Conservation (phyloP, 2,888 invertebrate genomes). For the Antheraea assamensis region DNA sequence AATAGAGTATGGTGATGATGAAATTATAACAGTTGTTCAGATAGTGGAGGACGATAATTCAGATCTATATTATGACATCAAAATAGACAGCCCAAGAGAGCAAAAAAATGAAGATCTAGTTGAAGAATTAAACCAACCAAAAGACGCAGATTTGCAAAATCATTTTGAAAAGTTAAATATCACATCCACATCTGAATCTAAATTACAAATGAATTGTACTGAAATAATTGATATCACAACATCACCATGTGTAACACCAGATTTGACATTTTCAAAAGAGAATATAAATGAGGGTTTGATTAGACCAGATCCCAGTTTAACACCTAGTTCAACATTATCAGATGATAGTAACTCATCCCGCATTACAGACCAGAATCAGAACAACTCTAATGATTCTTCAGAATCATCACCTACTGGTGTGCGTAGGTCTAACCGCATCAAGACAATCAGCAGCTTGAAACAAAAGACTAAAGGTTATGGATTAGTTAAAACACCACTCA, state of each 20-base stretch:
- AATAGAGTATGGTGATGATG: slow-evolving; percentile 68
- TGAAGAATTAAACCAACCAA: slow-evolving; percentile 40
- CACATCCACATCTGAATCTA: slow-evolving; percentile 40
- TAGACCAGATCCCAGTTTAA: slow-evolving; percentile 73
- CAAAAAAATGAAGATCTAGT: slow-evolving; percentile 29
- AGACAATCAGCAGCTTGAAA: slow-evolving; percentile 87
- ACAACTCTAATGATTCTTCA: slow-evolving; percentile 71
- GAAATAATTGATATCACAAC: slow-evolving; percentile 49
- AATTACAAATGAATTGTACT: slow-evolving; percentile 55
- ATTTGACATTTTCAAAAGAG: slow-evolving; percentile 54
- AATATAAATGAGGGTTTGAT: slow-evolving; percentile 45
- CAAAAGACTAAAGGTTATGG: slow-evolving; percentile 86
- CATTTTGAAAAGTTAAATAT: slow-evolving; percentile 71
- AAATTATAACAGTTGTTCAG: slow-evolving; percentile 77
- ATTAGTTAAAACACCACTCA: slow-evolving; percentile 81
- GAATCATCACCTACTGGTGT: slow-evolving; percentile 82
- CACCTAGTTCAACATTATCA: slow-evolving; percentile 72
- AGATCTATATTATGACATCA: slow-evolving; percentile 68
- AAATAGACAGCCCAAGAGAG: slow-evolving; percentile 64
- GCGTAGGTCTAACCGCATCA: slow-evolving; percentile 88
- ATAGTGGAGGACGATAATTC: slow-evolving; percentile 77
- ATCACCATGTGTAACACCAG: slow-evolving; percentile 56
- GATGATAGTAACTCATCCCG: slow-evolving; percentile 76
- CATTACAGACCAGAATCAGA: slow-evolving; percentile 60
- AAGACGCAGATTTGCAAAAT: slow-evolving; percentile 62